Percentiles rank a stretch among this genome's conserved stretches.
Conservation (phyloP, 2,888 invertebrate genomes). For the Mesopsocus fuscifrons region DNA sequence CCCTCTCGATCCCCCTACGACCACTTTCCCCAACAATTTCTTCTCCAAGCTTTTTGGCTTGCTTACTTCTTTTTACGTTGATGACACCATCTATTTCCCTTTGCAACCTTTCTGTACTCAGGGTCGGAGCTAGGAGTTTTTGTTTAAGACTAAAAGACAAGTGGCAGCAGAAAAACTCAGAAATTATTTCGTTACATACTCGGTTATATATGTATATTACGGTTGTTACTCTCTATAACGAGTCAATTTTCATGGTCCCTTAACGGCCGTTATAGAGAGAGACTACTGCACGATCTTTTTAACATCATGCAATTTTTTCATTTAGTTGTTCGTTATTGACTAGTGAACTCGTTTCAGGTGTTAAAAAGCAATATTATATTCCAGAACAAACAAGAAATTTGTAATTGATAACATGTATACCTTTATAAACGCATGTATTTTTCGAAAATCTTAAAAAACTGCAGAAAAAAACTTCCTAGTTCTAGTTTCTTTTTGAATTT, state of each 20-base stretch:
- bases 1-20: conserved; percentile 2
- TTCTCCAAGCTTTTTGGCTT: conserved; percentile 11
- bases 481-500: neutral
- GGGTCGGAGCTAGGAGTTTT: conserved; percentile 1
- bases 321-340: too few species aligned
- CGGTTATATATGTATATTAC: too few species aligned
- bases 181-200: too few species aligned
- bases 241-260: too few species aligned
- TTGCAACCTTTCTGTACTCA: conserved; percentile 6
- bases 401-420: too few species aligned
- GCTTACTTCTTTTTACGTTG: conserved; percentile 7
- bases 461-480: neutral
- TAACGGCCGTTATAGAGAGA: too few species aligned
- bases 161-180: neutral
- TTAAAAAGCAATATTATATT: too few species aligned
- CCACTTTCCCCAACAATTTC: conserved; percentile 7
- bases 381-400: neutral
- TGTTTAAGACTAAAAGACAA: neutral
- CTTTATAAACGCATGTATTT: too few species aligned
- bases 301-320: neutral
- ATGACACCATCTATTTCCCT: conserved; percentile 9
- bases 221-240: too few species aligned
- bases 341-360: too few species aligned
- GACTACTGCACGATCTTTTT: neutral
- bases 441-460: too few species aligned